Base-by-base conservation (phyloP, 2,888 invertebrate genomes). In the Spodoptera picta region DNA sequence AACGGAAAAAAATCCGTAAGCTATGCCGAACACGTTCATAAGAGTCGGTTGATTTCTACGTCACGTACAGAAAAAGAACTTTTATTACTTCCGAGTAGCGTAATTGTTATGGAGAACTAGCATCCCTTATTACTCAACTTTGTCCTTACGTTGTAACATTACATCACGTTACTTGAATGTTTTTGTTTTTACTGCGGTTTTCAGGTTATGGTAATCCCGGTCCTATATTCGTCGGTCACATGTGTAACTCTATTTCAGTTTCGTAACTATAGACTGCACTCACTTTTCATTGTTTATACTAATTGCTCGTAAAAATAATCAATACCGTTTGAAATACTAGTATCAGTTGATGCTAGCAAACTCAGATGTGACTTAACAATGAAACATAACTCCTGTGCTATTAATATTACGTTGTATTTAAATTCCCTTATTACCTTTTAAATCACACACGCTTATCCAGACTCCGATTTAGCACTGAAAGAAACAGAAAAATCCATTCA, bases 41-140 rank as follows among this genome's bases (percentile, higher is more conserved):
- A 83, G 87, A 89, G 87, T 86, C 84, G 87, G 87, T 86, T 88
- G 90, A 90, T 90, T 90, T 86, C 88, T 87, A 64, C 87, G 89
- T 90, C 92, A 92, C 92, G 92, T 92, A 87, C 88, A 75, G 71
- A 90, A 90, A 88, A 86, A 91, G 90, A 92, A 92, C 91, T 91
- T 92, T 91, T 92, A 92, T 92, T 92, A 91, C 92, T 90, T 91
- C 90, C 89, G 85, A 87, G 88, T 82, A 77, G 77, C 84, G 89
- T 92, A 92, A 92, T 92, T 92, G 92, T 92, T 92, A 92, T 90
- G 88, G 90, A 91, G 90, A 92, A 87, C 83, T 82, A 82, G 86
- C 85, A 80, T 81, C 83, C 81, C 91, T 90, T 90, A 90, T 90
- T 90, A 90, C 90, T 86, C 84, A 92, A 92, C 86, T 92, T 90